Conservation (phyloP, 2,797 vertebrate species). For the Girardinus metallicus region DNA sequence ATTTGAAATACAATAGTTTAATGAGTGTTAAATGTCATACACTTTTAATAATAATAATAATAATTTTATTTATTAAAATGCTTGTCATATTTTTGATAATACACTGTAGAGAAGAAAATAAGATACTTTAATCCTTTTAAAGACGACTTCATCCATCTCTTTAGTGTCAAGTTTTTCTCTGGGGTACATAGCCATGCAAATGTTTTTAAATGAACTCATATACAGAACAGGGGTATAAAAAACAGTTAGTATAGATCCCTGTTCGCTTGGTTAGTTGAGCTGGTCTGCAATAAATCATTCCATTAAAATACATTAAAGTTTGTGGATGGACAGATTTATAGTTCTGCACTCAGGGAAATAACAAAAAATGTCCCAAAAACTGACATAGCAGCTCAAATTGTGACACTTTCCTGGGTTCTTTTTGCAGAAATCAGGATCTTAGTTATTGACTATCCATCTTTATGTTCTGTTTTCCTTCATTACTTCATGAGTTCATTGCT, state of each 20-base stretch:
- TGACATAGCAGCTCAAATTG: not conserved
- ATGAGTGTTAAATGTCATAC: not conserved
- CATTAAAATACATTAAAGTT: not conserved
- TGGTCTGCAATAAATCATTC: not conserved
- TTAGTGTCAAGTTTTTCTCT: not conserved
- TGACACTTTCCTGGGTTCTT: not conserved
- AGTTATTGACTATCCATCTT: not conserved
- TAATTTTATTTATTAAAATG: too few species aligned
- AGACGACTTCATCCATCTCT: not conserved
- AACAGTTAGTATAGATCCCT: too few species aligned
- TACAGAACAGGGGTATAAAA: not conserved
- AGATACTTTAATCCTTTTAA: not conserved
- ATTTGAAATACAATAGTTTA: not conserved
- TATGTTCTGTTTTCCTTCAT: not conserved
- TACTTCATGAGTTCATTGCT: fast-evolving
- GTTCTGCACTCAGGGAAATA: not conserved
- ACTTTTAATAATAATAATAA: not conserved
- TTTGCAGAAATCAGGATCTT: not conserved
- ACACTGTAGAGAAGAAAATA: not conserved
- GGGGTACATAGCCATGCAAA: not conserved
- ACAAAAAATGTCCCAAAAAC: not conserved
- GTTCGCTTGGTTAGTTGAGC: not conserved
- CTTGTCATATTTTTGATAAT: too few species aligned
- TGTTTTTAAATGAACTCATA: not conserved
- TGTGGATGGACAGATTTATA: not conserved